Evolutionary conservation across 2,113 vertebrate genomes (phyloP).

Genomic region (Aleadryas rufinucha): DNA sequence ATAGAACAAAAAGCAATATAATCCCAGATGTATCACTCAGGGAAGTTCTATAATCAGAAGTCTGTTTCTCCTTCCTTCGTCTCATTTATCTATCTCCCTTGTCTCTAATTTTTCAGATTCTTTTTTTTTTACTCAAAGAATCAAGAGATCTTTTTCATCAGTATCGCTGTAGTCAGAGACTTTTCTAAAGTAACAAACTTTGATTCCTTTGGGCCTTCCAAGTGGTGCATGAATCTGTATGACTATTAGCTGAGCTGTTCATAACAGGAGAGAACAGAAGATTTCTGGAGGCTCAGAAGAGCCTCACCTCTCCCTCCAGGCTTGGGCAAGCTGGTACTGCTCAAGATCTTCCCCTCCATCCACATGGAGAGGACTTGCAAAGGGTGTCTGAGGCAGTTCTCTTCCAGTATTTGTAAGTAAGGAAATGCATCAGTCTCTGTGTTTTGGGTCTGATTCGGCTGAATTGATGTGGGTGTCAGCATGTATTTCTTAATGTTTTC

Average conservation of each 20-base stretch:
- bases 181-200: neutral
- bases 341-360: neutral
- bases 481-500: neutral
- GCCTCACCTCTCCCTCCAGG: neutral
- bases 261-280: neutral
- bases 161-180: neutral
- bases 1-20: neutral
- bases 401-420: neutral
- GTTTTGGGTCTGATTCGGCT: neutral
- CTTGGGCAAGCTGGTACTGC: neutral
- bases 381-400: neutral
- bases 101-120: neutral
- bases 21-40: neutral
- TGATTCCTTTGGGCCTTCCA: neutral
- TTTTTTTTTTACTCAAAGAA: neutral
- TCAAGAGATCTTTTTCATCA: neutral
- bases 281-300: neutral
- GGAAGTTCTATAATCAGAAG: neutral
- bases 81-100: neutral
- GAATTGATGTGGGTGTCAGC: neutral
- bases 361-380: fast-evolving
- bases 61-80: neutral
- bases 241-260: neutral
- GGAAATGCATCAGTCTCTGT: neutral
- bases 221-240: neutral